A percentile compares a stretch with the other conserved stretches of the same genome.
Conservation (phyloP, 2,888 invertebrate genomes). For the Rhingia rostrata region DNA sequence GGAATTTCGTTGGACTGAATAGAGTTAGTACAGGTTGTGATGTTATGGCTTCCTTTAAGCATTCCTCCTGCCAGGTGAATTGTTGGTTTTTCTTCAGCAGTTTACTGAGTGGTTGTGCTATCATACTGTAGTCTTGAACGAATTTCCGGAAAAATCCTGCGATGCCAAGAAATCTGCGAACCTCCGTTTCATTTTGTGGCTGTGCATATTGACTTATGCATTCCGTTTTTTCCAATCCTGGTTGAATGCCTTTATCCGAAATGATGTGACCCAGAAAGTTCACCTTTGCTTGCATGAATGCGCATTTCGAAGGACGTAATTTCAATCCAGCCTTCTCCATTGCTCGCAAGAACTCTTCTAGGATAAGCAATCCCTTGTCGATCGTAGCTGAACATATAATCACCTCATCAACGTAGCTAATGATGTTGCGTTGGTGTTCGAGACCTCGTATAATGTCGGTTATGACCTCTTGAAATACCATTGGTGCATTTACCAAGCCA, state of each 20-base stretch:
- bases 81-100: neutral
- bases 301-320: neutral
- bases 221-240: too few species aligned
- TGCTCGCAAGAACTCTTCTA: too few species aligned
- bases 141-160: neutral
- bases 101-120: neutral
- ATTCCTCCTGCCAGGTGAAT: neutral
- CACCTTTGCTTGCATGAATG: neutral
- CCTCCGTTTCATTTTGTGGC: neutral
- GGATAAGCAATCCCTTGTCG: too few species aligned
- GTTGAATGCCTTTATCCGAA: too few species aligned
- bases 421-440: constrained; percentile 21
- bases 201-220: neutral
- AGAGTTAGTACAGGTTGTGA: neutral
- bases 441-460: constrained; percentile 67
- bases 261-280: too few species aligned
- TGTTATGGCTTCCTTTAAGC: too few species aligned
- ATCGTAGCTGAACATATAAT: too few species aligned
- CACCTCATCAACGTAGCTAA: neutral
- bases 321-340: neutral
- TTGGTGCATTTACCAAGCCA: constrained; percentile 9
- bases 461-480: constrained; percentile 71
- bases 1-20: neutral
- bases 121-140: neutral
- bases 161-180: neutral